Base-by-base conservation (phyloP, 2,888 invertebrate genomes). In the Spisula subtruncata region DNA sequence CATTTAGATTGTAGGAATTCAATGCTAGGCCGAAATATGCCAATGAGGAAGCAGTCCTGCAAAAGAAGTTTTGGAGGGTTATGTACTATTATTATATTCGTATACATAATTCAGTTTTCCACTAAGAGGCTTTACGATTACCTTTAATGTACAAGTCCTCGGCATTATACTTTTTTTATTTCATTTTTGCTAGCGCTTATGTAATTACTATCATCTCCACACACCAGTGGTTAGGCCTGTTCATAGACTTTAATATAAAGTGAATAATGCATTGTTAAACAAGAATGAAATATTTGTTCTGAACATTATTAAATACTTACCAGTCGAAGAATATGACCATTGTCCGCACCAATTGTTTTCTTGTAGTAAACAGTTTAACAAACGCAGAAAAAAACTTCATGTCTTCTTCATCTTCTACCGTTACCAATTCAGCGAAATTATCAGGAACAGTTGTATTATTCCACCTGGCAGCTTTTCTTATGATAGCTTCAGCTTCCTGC, bases 21-120 rank as follows among this genome's bases (percentile, higher is more conserved):
- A 95, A 90, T 0, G 94, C 91, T 51, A 96, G 90, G 0, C 95
- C 96, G 82, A 94, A 95, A 86, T 95, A 96, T 6, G 93, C 94
- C 92, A 95, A 92, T 29, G 94, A 93, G 16, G 94, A 94, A 5
- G 94, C 94, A 82, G 93, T 88, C 96, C 95, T 95, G 82, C 8
- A 87, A 80, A 18, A n/a, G n/a, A 51, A 51, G 41, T 41, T 41
- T 5, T 8, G 2, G n/a, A n/a, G n/a, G n/a, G n/a, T n/a, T n/a
- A n/a, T n/a, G n/a, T n/a, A n/a, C n/a, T n/a, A n/a, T n/a, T n/a
- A n/a, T n/a, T n/a, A n/a, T n/a, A n/a, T n/a, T n/a, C n/a, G n/a
- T n/a, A n/a, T n/a, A n/a, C n/a, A n/a, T n/a, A n/a, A n/a, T n/a
- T n/a, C n/a, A n/a, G n/a, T n/a, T n/a, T n/a, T n/a, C n/a, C n/a